Evolutionary conservation across 2,797 vertebrate genomes (phyloP), one percentile per base, ranked within the genome.

Genomic region (Lepus townsendii): DNA sequence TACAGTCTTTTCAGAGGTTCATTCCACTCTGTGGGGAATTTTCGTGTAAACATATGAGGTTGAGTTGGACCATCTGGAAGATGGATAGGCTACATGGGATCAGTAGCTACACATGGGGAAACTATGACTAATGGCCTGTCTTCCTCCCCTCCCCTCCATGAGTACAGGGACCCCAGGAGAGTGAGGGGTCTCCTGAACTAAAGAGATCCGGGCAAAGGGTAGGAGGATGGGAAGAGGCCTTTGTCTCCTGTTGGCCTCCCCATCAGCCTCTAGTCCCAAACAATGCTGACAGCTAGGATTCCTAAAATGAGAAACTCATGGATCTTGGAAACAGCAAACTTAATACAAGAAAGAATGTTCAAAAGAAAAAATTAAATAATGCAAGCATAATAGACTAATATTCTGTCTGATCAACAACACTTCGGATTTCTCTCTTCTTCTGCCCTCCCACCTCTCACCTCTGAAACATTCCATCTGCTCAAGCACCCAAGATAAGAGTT

Each of bases 281-380:
- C 35, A 35, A 35, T 35, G 35, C 35, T 35, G 35, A 35, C 35
- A 35, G 35, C 95, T 87, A 88, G 95, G 86, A 95, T 94, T 96
- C 79, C 89, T 96, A 96, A 96, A 95, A 97, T 82, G 92, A 96
- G 86, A 83, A 95, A 95, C 93, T 93, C 85, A 86, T 75, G 90
- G 97, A 97, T 98, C 98, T 98, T 97, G 97, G 97, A 97, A 97
- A 97, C 97, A 97, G 82, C 97, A 98, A 98, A 96, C 97, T 97
- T 98, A 98, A 98, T 97, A 97, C 97, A 98, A 98, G 96, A 96
- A 98, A 54, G 98, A 94, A 97, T 98, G 98, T 98, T 98, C 98
- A 98, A 98, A 98, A 98, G 95, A 87, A 97, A 97, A 96, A 96
- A 35, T 35, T 98, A 98, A 98, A 98, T 97, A 97, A 97, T 94